Conservation (phyloP, 2,888 invertebrate species). For the Agrilus cyanescens region DNA sequence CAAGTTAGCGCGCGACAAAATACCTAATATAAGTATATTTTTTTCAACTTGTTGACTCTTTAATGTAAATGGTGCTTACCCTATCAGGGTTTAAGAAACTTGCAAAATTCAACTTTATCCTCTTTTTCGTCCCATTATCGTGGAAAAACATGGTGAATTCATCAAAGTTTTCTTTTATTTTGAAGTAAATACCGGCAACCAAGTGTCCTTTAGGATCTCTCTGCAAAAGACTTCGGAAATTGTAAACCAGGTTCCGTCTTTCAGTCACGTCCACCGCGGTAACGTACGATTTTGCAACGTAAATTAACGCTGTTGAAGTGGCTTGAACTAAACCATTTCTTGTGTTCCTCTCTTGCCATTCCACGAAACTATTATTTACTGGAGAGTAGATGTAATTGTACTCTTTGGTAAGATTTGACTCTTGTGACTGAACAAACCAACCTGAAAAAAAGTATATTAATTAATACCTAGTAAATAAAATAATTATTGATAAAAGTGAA, state of each 20-base stretch:
- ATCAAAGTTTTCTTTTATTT: slow-evolving; percentile 44
- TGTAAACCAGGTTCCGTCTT: slow-evolving; percentile 78
- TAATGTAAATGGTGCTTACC: no score
- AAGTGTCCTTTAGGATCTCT: slow-evolving; percentile 76
- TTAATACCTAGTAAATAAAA: not conserved
- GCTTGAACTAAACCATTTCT: slow-evolving; percentile 44
- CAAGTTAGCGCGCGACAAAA: no score
- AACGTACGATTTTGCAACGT: slow-evolving; percentile 65
- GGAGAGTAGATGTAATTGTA: slow-evolving; percentile 69
- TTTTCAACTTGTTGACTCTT: no score
- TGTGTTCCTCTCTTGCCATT: slow-evolving; percentile 76
- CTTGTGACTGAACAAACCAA: slow-evolving; percentile 76
- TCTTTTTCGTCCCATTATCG: slow-evolving; percentile 47
- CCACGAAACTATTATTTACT: slow-evolving; percentile 61
- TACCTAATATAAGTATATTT: no score
- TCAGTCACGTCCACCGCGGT: slow-evolving; percentile 79
- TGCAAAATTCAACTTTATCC: slow-evolving; percentile 64
- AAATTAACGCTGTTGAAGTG: slow-evolving; percentile 54
- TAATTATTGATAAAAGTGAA: no score
- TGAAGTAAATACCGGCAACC: slow-evolving; percentile 76
- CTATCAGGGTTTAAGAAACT: slow-evolving; percentile 47
- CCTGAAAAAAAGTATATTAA: slow-evolving; percentile 39
- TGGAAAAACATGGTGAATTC: slow-evolving; percentile 75
- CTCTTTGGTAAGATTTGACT: slow-evolving; percentile 63
- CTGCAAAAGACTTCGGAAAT: slow-evolving; percentile 66